Evolutionary conservation across 2,797 vertebrate species (phyloP).

Genomic region (Syncerus caffer): DNA sequence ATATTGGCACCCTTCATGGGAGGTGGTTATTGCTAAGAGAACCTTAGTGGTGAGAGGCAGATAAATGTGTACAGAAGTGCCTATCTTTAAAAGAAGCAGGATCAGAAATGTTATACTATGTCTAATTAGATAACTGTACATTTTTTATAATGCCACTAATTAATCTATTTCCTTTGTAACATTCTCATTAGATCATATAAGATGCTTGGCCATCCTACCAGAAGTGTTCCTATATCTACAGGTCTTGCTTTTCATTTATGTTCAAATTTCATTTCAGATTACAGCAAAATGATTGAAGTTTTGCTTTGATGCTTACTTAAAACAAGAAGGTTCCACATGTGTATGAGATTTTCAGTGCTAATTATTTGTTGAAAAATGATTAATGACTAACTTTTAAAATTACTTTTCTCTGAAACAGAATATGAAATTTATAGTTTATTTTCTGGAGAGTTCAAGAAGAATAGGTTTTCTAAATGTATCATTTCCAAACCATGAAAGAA

Average conservation of each 20-base stretch:
- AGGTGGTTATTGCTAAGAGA: neutral
- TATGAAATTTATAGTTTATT: constrained; percentile 7
- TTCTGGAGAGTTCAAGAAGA: neutral
- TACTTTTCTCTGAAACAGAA: neutral
- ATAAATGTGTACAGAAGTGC: neutral
- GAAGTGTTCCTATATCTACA: neutral
- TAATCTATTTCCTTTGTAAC: neutral
- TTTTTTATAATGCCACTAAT: neutral
- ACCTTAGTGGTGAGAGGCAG: neutral
- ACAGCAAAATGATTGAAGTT: neutral
- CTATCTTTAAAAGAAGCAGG: neutral
- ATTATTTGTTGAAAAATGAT: constrained; percentile 13
- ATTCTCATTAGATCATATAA: neutral
- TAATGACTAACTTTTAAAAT: constrained; percentile 13
- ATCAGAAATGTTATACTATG: neutral
- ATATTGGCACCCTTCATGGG: neutral
- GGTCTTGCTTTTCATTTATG: neutral
- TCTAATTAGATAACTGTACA: neutral
- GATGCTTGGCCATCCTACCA: neutral
- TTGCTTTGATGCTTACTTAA: neutral
- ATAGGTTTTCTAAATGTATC: neutral
- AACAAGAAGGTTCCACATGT: neutral
- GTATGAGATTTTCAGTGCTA: neutral
- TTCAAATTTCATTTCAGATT: constrained; percentile 1
- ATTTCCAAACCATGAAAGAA: neutral